phyloP scores from a whole-genome alignment of 2,888 invertebrate species.

The Xylota sylvarum region DNA sequence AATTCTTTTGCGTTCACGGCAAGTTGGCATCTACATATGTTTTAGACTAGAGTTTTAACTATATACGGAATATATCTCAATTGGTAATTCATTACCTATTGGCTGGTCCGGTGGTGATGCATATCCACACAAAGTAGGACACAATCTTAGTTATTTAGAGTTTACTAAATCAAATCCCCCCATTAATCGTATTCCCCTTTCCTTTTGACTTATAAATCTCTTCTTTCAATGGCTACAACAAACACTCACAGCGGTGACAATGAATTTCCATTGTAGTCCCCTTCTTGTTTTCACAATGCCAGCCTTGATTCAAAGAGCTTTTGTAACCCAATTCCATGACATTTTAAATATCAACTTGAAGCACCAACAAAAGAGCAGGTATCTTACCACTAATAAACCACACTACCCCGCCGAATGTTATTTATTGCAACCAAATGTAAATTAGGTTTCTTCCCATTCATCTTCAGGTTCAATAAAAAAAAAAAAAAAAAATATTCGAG shows the following conservation, averaged over 20 bases:
- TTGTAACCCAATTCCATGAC: slow-evolving; percentile 57
- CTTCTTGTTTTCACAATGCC: slow-evolving; percentile 17
- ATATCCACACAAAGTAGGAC: slow-evolving; percentile 14
- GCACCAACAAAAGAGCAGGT: slow-evolving; percentile 16
- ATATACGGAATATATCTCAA: too few species aligned
- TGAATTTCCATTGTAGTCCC: slow-evolving; percentile 22
- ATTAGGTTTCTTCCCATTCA: slow-evolving; percentile 34
- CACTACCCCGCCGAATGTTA: slow-evolving; percentile 33
- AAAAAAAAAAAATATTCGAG: slow-evolving; percentile 1
- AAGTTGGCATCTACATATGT: too few species aligned
- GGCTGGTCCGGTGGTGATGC: not conserved
- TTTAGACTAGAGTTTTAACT: too few species aligned
- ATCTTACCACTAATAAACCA: slow-evolving; percentile 32
- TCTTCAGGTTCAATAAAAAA: slow-evolving; percentile 12
- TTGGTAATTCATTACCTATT: too few species aligned
- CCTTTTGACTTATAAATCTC: not conserved
- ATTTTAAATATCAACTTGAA: slow-evolving; percentile 24
- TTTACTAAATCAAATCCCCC: slow-evolving; percentile 32
- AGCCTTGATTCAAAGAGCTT: slow-evolving; percentile 52
- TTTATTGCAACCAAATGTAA: slow-evolving; percentile 51
- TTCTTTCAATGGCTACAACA: not conserved
- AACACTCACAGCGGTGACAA: slow-evolving; percentile 10
- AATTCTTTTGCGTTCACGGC: too few species aligned
- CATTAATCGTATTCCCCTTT: slow-evolving; percentile 13
- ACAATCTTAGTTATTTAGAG: not conserved